Evolutionary conservation across 2,113 vertebrate species (phyloP).

Genomic region (Capricornis sumatraensis): DNA sequence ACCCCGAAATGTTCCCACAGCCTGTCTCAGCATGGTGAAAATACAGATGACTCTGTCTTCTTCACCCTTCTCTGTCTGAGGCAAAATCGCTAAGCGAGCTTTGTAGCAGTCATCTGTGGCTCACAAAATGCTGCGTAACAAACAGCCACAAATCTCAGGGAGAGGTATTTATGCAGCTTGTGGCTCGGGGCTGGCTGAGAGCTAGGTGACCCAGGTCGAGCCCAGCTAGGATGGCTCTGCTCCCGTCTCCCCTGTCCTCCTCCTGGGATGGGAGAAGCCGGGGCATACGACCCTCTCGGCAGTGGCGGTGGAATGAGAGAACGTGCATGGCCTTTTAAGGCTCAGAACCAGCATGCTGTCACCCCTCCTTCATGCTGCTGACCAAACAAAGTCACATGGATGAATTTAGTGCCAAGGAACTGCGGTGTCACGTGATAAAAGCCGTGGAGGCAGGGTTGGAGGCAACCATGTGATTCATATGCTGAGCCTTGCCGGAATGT

Average conservation of each 20-base stretch:
- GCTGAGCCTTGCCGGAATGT: background rate
- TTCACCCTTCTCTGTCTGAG: background rate
- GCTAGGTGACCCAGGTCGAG: background rate
- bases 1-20: background rate
- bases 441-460: rapidly evolving
- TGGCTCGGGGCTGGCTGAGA: background rate
- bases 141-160: rapidly evolving
- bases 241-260: rapidly evolving
- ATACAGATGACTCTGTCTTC: background rate
- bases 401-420: background rate
- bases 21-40: constrained; percentile 28
- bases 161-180: background rate
- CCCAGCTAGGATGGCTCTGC: background rate
- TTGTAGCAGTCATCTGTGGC: background rate
- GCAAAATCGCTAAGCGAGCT: rapidly evolving
- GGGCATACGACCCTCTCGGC: rapidly evolving
- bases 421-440: rapidly evolving
- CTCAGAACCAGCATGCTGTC: rapidly evolving
- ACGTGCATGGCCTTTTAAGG: rapidly evolving
- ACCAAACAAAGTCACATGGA: background rate
- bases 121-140: background rate
- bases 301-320: background rate
- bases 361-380: rapidly evolving
- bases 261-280: background rate
- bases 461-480: rapidly evolving